phyloP scores from a whole-genome alignment of 2,888 invertebrate genomes.

The Pristionchus mayeri region DNA sequence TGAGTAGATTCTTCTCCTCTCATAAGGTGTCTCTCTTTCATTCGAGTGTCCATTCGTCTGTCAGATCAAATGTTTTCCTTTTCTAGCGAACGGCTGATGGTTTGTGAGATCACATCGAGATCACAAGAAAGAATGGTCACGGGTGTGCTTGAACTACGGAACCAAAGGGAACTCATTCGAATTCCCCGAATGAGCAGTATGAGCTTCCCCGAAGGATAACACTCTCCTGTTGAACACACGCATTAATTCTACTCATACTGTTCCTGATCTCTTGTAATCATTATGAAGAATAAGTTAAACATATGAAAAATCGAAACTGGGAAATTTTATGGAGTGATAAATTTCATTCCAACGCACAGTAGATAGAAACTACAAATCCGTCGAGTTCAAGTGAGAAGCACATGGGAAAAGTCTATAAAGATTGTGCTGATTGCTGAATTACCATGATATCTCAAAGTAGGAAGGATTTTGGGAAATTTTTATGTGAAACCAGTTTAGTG shows the following conservation, averaged over 20 bases:
- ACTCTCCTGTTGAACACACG: not conserved
- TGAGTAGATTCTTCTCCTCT: no score
- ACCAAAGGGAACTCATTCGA: not conserved
- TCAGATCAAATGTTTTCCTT: not conserved
- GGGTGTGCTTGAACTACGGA: constrained; percentile 13
- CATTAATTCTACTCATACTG: not conserved
- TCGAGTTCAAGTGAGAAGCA: not conserved
- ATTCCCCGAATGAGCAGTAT: not conserved
- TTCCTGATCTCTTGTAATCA: no score
- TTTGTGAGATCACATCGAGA: constrained; percentile 23
- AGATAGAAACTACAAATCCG: no score
- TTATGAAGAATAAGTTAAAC: no score
- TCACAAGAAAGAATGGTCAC: not conserved
- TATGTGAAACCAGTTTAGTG: not conserved
- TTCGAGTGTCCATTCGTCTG: not conserved
- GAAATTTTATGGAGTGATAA: no score
- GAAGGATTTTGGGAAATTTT: not conserved
- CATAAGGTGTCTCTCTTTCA: not conserved
- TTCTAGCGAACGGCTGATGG: no score
- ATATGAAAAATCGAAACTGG: no score
- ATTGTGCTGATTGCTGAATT: constrained; percentile 23
- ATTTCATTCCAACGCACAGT: no score
- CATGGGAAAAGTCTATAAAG: not conserved
- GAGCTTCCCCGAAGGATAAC: not conserved
- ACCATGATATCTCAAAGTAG: not conserved